Conservation (phyloP, 2,113 vertebrate genomes). For the Labrus mixtus region DNA sequence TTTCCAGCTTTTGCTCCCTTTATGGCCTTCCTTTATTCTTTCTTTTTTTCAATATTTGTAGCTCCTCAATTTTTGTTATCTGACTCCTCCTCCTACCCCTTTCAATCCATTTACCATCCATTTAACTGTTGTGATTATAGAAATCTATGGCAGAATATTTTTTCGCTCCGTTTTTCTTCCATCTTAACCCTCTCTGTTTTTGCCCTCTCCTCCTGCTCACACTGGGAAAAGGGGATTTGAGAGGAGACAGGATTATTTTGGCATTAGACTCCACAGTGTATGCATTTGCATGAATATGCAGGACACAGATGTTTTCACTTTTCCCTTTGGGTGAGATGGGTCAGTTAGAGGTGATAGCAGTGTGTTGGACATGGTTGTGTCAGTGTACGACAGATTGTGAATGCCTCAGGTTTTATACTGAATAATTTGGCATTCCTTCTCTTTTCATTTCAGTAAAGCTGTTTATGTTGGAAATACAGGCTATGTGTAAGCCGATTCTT, state of each 20-base stretch:
- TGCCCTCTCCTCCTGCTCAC: not conserved
- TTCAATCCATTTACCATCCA: not conserved
- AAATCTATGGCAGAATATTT: not conserved
- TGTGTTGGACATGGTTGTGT: constrained; percentile 13
- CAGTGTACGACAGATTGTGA: not conserved
- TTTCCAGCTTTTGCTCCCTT: constrained; percentile 1
- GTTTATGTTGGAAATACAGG: constrained; percentile 11
- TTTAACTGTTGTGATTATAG: not conserved
- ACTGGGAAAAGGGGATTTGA: not conserved
- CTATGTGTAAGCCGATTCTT: not conserved
- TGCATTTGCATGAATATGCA: not conserved
- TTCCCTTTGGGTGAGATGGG: constrained; percentile 28
- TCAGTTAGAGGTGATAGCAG: constrained; percentile 35
- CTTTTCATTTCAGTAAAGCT: not conserved
- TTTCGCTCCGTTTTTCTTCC: constrained; percentile 2
- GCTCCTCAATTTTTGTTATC: not conserved
- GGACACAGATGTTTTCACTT: constrained; percentile 34
- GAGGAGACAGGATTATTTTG: constrained; percentile 17
- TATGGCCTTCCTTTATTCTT: not conserved
- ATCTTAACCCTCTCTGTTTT: not conserved
- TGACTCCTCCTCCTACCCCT: not conserved
- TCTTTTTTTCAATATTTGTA: not conserved
- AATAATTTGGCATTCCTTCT: not conserved
- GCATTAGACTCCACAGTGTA: constrained; percentile 23
- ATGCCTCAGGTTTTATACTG: not conserved